These are phyloP conservation scores for Oopsacas minuta DNA, from an alignment of 37 sponge, comb jelly and placozoan species.

Conservation along the genomic window DNA sequence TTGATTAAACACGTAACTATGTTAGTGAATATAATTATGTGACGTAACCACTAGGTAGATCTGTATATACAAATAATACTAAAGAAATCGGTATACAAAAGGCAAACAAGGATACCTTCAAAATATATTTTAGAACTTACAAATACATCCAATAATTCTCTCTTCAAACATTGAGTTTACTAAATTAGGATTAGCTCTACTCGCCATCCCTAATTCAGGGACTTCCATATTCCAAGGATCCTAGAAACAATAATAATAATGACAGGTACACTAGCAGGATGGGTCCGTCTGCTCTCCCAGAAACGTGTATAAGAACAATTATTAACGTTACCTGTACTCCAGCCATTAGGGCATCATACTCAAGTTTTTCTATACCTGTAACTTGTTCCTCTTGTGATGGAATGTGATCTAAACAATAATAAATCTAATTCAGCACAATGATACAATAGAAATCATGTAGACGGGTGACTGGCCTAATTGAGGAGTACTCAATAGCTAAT, in stretches of 20 bases:
- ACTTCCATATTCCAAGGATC: constrained; percentile 79
- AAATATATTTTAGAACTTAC: constrained; percentile 54
- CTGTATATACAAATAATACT: too few relatives aligned
- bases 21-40: too few relatives aligned
- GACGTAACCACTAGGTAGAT: too few relatives aligned
- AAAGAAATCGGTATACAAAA: too few relatives aligned
- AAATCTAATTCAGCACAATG: neutral
- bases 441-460: neutral
- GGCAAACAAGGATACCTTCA: too few relatives aligned
- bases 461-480: neutral
- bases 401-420: neutral
- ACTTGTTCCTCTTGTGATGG: constrained; percentile 50
- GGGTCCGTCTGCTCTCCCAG: too few relatives aligned
- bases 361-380: constrained; percentile 75
- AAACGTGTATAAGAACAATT: neutral
- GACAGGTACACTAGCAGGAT: neutral
- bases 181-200: constrained; percentile 41
- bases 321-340: constrained; percentile 45
- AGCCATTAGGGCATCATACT: constrained; percentile 60
- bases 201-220: constrained; percentile 33
- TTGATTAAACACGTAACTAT: too few relatives aligned
- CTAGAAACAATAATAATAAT: constrained; percentile 24
- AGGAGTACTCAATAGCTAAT: neutral
- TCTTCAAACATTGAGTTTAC: constrained; percentile 64
- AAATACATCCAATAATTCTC: constrained; percentile 79